Conservation (phyloP, 2,797 vertebrate genomes). For the Acanthurus lineatus region DNA sequence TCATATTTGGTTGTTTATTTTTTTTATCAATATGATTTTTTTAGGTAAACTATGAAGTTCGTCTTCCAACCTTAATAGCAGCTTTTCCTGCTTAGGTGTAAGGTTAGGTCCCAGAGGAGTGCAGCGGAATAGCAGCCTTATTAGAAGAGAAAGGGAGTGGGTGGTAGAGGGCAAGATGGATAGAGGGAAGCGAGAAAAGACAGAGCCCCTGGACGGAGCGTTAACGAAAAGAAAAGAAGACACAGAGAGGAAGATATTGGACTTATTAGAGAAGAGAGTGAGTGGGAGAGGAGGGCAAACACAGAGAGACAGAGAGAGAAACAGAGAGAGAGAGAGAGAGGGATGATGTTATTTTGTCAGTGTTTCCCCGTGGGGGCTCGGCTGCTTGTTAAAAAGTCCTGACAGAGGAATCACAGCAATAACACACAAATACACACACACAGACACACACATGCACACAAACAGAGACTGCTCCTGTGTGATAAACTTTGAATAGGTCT, state of each 20-base stretch:
- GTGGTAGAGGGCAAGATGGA: conserved; percentile 65
- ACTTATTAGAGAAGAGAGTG: conserved; percentile 72
- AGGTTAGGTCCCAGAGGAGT: conserved; percentile 53
- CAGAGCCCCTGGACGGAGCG: conserved; percentile 64
- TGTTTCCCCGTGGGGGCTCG: conserved; percentile 75
- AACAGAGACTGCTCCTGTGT: conserved; percentile 37
- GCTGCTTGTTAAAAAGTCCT: conserved; percentile 86
- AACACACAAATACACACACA: conserved; percentile 49
- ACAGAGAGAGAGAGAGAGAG: conserved; percentile 32
- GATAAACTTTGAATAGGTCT: conserved; percentile 61
- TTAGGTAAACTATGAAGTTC: conserved; percentile 12
- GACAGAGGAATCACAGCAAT: conserved; percentile 77
- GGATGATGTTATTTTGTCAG: conserved; percentile 81
- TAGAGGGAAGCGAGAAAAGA: conserved; percentile 63
- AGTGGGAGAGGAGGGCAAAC: conserved; percentile 66
- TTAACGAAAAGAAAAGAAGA: conserved; percentile 57
- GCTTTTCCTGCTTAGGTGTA: conserved; percentile 25
- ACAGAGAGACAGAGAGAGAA: conserved; percentile 53
- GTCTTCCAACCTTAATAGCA: conserved; percentile 6
- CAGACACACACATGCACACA: conserved; percentile 10
- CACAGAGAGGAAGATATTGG: conserved; percentile 63
- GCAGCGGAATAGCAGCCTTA: conserved; percentile 57
- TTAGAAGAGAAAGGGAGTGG: conserved; percentile 65
- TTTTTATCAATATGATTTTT: conserved; percentile 1
- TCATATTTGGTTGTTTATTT: neutral